A percentile compares a stretch with the other conserved stretches of the same genome.
These are phyloP conservation scores for Apamea sordens DNA, from an alignment of 2,888 invertebrate species.

Conservation along the genomic window DNA sequence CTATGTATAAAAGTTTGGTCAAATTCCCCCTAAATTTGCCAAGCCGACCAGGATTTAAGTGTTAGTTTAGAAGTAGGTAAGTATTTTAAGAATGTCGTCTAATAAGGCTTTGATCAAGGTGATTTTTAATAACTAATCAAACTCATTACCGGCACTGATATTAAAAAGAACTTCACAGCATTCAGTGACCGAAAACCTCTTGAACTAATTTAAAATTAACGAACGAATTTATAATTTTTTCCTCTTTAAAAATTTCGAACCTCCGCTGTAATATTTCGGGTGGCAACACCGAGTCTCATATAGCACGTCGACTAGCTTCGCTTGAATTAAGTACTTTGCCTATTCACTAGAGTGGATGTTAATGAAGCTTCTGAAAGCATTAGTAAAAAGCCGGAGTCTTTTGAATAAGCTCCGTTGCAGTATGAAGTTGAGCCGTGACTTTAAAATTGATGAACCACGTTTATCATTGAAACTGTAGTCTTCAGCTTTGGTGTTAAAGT, in stretches of 20 bases:
- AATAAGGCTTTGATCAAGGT: not conserved
- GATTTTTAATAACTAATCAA: not conserved
- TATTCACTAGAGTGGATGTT: conserved; percentile 86
- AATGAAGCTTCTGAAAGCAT: conserved; percentile 87
- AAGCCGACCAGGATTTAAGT: not conserved
- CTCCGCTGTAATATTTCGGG: conserved; percentile 40
- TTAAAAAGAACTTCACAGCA: conserved; percentile 16
- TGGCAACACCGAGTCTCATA: conserved; percentile 63
- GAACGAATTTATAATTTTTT: conserved; percentile 16
- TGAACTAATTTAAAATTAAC: conserved; percentile 37
- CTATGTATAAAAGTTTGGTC: too few species aligned
- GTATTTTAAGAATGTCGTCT: not conserved
- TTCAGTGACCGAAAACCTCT: conserved; percentile 13
- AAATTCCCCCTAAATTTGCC: not conserved
- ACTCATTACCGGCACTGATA: not conserved
- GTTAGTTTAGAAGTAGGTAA: not conserved
- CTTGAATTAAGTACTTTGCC: conserved; percentile 81
- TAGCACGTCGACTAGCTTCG: conserved; percentile 68
- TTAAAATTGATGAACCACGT: conserved; percentile 79
- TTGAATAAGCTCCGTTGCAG: conserved; percentile 78
- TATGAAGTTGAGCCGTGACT: conserved; percentile 74
- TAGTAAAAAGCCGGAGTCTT: conserved; percentile 85
- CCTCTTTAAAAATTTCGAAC: conserved; percentile 15
- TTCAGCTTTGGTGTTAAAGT: conserved; percentile 45
- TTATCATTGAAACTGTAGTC: conserved; percentile 66